Evolutionary conservation across 2,888 invertebrate genomes (phyloP).

Genomic region (Hirtodrosophila confusa): DNA sequence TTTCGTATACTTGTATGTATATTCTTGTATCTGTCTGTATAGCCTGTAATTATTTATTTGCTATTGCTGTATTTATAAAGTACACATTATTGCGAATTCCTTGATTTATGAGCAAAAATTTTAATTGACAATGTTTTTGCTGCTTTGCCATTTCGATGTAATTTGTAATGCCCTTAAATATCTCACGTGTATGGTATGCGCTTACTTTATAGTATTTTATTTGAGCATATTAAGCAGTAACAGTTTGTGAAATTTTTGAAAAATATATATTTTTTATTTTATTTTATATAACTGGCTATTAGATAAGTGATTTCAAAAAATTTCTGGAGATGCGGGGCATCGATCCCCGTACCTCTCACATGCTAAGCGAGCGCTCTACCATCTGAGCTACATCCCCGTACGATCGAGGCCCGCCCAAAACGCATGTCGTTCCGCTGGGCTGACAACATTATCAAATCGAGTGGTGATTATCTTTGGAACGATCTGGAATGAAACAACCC

Average conservation of each 20-base stretch:
- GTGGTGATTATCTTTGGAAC: constrained; percentile 7
- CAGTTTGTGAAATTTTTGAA: background rate
- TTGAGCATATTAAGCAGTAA: too few species aligned
- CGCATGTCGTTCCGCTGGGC: constrained; percentile 1
- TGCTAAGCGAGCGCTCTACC: constrained; percentile 85
- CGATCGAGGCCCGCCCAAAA: background rate
- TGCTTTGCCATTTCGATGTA: too few species aligned
- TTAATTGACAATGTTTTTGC: too few species aligned
- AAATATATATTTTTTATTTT: background rate
- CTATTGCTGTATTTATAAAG: too few species aligned
- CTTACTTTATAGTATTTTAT: too few species aligned
- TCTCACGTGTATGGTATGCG: too few species aligned
- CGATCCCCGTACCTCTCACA: constrained; percentile 85
- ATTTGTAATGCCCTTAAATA: too few species aligned
- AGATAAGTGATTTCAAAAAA: constrained; percentile 1
- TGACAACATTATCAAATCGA: background rate
- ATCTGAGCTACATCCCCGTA: constrained; percentile 84
- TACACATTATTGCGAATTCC: too few species aligned
- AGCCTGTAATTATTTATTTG: too few species aligned
- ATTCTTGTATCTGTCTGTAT: too few species aligned
- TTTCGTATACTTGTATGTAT: too few species aligned
- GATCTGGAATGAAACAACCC: constrained; percentile 34
- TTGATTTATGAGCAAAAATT: too few species aligned
- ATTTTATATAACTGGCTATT: background rate
- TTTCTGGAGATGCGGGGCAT: constrained; percentile 84